These are phyloP conservation scores for Riparia riparia DNA, from an alignment of 2,113 vertebrate genomes.

Conservation along the genomic window DNA sequence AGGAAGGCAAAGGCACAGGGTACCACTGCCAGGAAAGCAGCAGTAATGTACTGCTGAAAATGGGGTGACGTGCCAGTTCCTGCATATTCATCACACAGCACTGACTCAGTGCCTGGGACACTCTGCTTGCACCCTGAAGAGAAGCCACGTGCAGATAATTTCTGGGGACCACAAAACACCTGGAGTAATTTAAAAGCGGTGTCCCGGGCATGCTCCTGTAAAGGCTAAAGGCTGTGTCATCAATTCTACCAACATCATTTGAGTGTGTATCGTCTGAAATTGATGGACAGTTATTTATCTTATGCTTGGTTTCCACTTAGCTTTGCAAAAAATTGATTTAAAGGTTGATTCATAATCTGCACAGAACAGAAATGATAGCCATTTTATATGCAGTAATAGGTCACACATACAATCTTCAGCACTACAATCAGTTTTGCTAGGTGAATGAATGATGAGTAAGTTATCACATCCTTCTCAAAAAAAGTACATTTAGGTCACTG, in stretches of 20 bases:
- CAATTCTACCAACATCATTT: neutral
- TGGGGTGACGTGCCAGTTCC: rapidly evolving
- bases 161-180: neutral
- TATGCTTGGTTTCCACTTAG: neutral
- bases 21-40: neutral
- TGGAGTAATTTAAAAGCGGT: neutral
- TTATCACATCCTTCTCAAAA: neutral
- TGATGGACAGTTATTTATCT: neutral
- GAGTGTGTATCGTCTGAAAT: neutral
- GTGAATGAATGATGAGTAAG: constrained; percentile 2
- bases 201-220: neutral
- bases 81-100: neutral
- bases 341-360: constrained; percentile 8
- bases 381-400: constrained; percentile 6
- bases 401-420: neutral
- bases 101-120: neutral
- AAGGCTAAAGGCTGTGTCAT: neutral
- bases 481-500: constrained; percentile 5
- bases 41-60: neutral
- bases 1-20: neutral
- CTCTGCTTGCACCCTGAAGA: neutral
- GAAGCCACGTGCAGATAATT: neutral
- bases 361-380: neutral
- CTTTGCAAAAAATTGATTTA: constrained; percentile 36
- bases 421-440: neutral